Base-by-base conservation (phyloP, 2,888 invertebrate species). In the Lochmaea capreae region DNA sequence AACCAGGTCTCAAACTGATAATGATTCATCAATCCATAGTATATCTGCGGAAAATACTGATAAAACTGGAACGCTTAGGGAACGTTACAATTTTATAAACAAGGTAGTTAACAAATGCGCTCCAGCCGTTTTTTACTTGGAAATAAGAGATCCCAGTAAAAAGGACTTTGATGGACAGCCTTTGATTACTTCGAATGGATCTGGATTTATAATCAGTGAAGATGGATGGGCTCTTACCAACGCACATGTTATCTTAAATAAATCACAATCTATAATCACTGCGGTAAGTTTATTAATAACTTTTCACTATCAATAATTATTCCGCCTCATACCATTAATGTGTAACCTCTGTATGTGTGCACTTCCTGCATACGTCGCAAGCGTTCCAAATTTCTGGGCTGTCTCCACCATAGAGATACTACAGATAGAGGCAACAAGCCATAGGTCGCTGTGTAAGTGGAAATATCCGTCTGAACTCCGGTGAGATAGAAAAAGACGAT, bases 151-250 rank as follows among this genome's bases (percentile, higher is more conserved):
- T 84, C 89, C 90, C 0, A 88, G 91, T 65, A 91, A 93, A 49
- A 83, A 91, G 74, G 93, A 94, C 82, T 88, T 91, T 74, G 92
- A 92, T 80, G 93, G 93, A 0, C 88, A 90, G 78, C 91, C 92
- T 0, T 84, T 91, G 0, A 92, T 93, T 0, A 87, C 93, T 0
- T 95, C 95, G 0, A 96, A 95, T 85, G 98, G 98, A 0, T 97
- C 97, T 18, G 98, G 98, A 0, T 97, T 98, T 83, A 94, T 98
- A 65, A 93, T 98, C 14, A 90, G 92, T 72, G 91, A 93, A 79
- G 93, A 96, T 88, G 98, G 98, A 0, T 87, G 97, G 22, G 96
- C 98, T 79, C 84, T 98, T 68, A 98, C 98, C 0, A 98, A 97
- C 87, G 97, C 98, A 69, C 97, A 98, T 87, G 97, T 98, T 14